phyloP scores from a whole-genome alignment of 2,888 invertebrate species.

The Copidosoma aretas region DNA sequence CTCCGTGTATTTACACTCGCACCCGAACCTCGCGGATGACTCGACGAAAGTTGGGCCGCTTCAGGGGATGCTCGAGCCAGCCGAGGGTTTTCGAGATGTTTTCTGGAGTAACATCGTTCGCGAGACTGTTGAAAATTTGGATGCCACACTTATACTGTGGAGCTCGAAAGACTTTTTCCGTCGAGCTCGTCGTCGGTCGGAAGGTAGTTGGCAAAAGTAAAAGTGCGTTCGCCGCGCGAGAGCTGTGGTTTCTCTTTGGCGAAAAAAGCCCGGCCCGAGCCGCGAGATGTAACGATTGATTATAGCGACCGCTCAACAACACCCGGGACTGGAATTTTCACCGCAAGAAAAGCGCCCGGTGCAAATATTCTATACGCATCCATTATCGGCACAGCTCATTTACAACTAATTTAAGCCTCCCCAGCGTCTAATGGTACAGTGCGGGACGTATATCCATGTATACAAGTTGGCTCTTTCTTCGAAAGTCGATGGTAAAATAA shows the following conservation, averaged over 20 bases:
- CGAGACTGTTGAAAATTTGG: not conserved
- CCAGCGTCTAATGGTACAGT: too few relatives aligned
- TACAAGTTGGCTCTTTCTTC: too few relatives aligned
- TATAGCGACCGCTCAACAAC: conserved; percentile 9
- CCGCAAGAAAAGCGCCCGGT: too few relatives aligned
- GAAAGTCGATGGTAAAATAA: too few relatives aligned
- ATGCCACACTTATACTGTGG: not conserved
- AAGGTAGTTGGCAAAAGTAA: conserved; percentile 24
- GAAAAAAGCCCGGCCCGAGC: conserved; percentile 13
- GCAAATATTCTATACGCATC: too few relatives aligned
- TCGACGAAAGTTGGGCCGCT: conserved; percentile 10
- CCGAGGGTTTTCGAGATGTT: too few relatives aligned
- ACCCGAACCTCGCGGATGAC: conserved; percentile 2
- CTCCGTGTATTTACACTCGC: too few relatives aligned
- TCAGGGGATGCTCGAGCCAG: not conserved
- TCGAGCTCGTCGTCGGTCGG: not conserved
- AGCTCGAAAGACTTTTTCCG: not conserved
- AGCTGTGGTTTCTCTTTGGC: conserved; percentile 29
- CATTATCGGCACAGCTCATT: too few relatives aligned
- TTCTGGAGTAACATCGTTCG: too few relatives aligned
- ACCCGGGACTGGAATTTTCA: not conserved
- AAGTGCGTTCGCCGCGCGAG: conserved; percentile 11
- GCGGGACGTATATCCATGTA: too few relatives aligned
- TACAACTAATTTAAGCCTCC: too few relatives aligned
- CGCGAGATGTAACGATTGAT: conserved; percentile 17